Evolutionary conservation across 2,797 vertebrate genomes (phyloP).

Genomic region (Staurois parvus): DNA sequence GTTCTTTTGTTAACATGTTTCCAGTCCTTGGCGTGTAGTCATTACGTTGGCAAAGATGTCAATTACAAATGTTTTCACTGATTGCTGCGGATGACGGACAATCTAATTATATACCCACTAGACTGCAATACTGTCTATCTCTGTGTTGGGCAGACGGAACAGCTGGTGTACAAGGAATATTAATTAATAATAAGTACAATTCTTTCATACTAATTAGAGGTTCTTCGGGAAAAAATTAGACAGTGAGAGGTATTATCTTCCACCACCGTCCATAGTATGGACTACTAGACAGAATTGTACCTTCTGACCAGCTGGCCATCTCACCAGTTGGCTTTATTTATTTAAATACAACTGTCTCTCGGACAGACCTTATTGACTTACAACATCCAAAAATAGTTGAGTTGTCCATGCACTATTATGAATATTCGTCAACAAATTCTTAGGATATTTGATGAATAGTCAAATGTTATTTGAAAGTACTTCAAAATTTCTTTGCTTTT

Average conservation of each 20-base stretch:
- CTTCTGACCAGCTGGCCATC: no score
- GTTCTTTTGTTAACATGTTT: conserved; percentile 8
- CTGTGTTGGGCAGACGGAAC: not conserved
- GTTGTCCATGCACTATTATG: no score
- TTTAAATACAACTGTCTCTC: no score
- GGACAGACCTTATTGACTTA: no score
- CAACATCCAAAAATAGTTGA: no score
- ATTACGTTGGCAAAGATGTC: conserved; percentile 27
- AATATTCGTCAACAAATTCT: no score
- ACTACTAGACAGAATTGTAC: no score
- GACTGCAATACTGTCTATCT: conserved; percentile 17
- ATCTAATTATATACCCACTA: conserved; percentile 30
- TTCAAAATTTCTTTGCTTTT: no score
- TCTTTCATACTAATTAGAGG: not conserved
- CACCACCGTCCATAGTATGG: not conserved
- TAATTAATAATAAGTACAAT: conserved; percentile 16
- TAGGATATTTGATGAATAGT: no score
- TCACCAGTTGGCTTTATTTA: no score
- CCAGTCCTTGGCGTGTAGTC: not conserved
- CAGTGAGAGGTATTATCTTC: not conserved
- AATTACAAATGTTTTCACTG: conserved; percentile 7
- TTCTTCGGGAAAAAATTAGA: not conserved
- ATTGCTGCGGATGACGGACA: conserved; percentile 9
- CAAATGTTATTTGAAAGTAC: no score
- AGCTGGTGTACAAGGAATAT: conserved; percentile 7